Percentiles rank a stretch among this genome's conserved stretches.
Conservation (phyloP, 2,113 vertebrate genomes). For the Brachirus orientalis region DNA sequence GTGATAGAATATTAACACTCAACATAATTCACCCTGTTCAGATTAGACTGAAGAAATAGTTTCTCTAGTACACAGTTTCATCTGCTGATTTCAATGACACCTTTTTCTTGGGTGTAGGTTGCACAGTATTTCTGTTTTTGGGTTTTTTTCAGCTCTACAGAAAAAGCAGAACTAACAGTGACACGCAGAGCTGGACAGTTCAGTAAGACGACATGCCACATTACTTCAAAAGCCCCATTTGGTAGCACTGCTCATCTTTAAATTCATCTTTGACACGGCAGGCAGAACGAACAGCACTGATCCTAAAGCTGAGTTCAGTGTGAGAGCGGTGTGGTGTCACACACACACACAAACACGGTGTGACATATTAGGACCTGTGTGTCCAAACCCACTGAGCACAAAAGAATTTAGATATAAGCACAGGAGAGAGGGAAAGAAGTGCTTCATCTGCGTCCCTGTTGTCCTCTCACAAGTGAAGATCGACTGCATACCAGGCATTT, state of each 20-base stretch:
- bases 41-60: too few relatives aligned
- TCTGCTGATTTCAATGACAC: too few relatives aligned
- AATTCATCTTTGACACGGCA: too few relatives aligned
- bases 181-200: neutral
- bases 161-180: constrained; percentile 1
- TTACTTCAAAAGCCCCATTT: neutral
- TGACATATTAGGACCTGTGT: neutral
- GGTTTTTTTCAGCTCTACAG: neutral
- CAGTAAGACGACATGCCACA: neutral
- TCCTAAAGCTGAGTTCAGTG: too few relatives aligned
- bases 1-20: too few relatives aligned
- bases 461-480: constrained; percentile 14
- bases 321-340: neutral
- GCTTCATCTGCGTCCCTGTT: neutral
- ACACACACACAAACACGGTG: too few relatives aligned
- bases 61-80: too few relatives aligned
- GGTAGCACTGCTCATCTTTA: too few relatives aligned
- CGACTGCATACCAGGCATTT: constrained; percentile 49
- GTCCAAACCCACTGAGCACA: constrained; percentile 6
- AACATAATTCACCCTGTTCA: too few relatives aligned
- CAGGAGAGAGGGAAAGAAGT: neutral
- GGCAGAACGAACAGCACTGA: too few relatives aligned
- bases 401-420: constrained; percentile 19
- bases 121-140: neutral
- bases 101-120: too few relatives aligned